Evolutionary conservation across 2,797 vertebrate genomes (phyloP), one percentile per base, ranked within the genome.

Genomic region (Hephaestus fuliginosus): DNA sequence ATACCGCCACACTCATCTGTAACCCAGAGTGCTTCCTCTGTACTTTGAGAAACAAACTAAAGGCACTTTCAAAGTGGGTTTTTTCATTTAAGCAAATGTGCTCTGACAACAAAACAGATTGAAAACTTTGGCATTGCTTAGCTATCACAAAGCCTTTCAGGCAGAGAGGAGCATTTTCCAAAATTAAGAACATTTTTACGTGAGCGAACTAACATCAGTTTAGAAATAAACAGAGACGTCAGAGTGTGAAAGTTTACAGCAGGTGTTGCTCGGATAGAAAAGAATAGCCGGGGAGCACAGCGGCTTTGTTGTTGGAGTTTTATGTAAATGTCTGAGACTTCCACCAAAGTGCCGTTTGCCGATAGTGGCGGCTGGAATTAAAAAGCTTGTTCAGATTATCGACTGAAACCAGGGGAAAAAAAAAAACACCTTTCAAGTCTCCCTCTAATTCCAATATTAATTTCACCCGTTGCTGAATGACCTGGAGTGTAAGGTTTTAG

Each of bases 51-150:
- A 56, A 58, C 20, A 62, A 33, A 72, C 25, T 46, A 1, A 56
- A 52, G 17, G 44, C 41, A 49, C 20, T 41, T 67, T 41, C 11
- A 55, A 9, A 1, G 18, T 49, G 18, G 55, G 41, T 20, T 44
- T 87, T 33, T 81, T 74, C 14, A 73, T 80, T 62, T 18, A 12
- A 56, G 43, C 65, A 71, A 82, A 80, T 61, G 57, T 65, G 41
- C 25, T 64, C 41, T 71, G 61, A 68, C 61, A 5, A 9, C 68
- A 39, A 65, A 62, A 53, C 60, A 5, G 30, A 76, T 74, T 49
- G 55, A 57, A 82, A 63, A 67, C 17, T 30, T 71, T 68, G 69
- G 52, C 41, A 69, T 69, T 56, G 1, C 53, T 61, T 33, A 33
- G 30, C 30, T 33, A 5, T 78, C 18, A 39, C 49, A 43, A 51